A percentile compares a stretch with the other conserved stretches of the same genome.
Evolutionary conservation across 1,140 invertebrate genomes (phyloP).

Genomic region (Plectus sambesii): DNA sequence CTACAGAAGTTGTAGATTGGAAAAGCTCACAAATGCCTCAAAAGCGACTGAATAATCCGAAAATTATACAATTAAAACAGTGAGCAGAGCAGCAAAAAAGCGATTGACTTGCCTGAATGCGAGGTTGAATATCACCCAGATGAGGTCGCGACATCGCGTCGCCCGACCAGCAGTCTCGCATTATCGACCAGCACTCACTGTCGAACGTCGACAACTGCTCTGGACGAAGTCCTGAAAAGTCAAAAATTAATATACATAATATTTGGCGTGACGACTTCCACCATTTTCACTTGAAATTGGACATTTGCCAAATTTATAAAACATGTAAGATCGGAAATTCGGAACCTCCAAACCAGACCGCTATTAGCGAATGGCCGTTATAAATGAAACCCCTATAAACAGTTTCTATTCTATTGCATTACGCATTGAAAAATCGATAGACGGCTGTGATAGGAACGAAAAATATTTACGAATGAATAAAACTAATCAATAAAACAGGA

Average conservation of each 20-base stretch:
- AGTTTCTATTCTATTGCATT: not conserved
- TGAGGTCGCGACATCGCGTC: conserved; percentile 7
- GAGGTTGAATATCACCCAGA: conserved; percentile 13
- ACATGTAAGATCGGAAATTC: conserved; percentile 10
- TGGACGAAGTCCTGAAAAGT: conserved; percentile 55
- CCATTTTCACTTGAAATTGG: conserved; percentile 21
- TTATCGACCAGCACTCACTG: conserved; percentile 68
- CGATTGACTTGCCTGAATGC: no score
- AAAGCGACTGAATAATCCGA: no score
- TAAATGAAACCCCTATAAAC: no score
- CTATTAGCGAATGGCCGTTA: not conserved
- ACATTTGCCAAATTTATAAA: not conserved
- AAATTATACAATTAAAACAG: no score
- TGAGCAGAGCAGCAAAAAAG: no score
- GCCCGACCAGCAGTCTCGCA: conserved; percentile 65
- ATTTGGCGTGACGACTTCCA: conserved; percentile 16
- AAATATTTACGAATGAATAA: not conserved
- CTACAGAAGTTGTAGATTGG: no score
- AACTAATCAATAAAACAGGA: conserved; percentile 6
- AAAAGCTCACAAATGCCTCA: no score
- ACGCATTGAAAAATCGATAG: conserved; percentile 1
- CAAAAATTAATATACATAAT: conserved; percentile 46
- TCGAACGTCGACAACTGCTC: conserved; percentile 64
- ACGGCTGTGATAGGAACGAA: no score
- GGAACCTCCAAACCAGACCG: not conserved